Evolutionary conservation across 2,113 vertebrate species (phyloP), one percentile per base, ranked within the genome.

Genomic region (Siniperca chuatsi): DNA sequence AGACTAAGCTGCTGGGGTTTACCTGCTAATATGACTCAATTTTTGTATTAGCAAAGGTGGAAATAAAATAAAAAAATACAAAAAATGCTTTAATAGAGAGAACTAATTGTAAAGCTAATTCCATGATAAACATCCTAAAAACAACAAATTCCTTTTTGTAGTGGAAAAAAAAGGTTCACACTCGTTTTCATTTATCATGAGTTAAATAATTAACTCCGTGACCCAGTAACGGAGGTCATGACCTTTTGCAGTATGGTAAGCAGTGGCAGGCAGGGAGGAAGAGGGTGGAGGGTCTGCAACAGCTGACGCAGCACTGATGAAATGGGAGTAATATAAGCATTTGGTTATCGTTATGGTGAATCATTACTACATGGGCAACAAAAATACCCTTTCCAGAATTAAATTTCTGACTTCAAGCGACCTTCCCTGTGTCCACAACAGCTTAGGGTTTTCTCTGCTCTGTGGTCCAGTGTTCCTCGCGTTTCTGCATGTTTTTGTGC

Each of bases 241-340:
- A 83, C 70, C 67, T 83, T 87, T 75, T 25, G 23, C 11, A 69
- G n/a, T 33, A 46, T 18, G 62, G 71, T 7, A 44, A 40, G 44
- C 4, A 20, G 29, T 29, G 15, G 50, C 18, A 10, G 20, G 29
- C 13, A 4, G 1, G 21, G 48, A 20, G 9, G 2, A 4, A 15
- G 48, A 18, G 35, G 35, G 33, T 13, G 37, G 3, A 25, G 66
- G n/a, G 46, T 61, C 73, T 77, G 4, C 11, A 66, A 46, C 0
- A 64, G 77, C 73, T 89, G 82, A 84, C 88, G 84, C 68, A 65
- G 74, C 68, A 29, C 46, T 90, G 90, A 91, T 35, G 72, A 87
- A 79, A 91, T 84, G 81, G 67, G 75, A 86, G 65, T 84, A 87
- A 89, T 88, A 58, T 72, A 75, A 82, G 80, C 42, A 72, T 86